Evolutionary conservation across 1,140 invertebrate species (phyloP), one percentile per base, ranked within the genome.

Genomic region (Pararge aegeria): DNA sequence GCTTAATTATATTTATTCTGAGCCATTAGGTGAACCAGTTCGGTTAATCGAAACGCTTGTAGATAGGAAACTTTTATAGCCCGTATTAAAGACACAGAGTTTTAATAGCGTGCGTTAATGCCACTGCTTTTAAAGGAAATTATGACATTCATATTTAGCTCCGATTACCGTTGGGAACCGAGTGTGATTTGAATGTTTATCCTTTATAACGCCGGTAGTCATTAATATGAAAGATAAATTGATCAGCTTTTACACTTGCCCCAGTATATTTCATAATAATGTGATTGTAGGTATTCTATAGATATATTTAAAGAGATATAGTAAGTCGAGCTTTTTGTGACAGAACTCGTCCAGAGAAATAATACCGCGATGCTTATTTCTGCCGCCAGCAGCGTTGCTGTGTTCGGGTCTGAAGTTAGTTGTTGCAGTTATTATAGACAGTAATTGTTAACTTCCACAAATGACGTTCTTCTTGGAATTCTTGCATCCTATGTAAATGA

Each of bases 1-100:
- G 75, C 73, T 81, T 84, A 84, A 85, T 85, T 83, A 83, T 85
- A 76, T 85, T 85, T 83, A 80, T 84, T 68, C 62, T 69, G 61
- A 76, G 62, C 72, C 80, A 84, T 87, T 83, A 82, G 78, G 57
- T 75, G 61, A 70, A 80, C 76, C 73, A 83, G 76, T 80, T 80
- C 62, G 49, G 67, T 77, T 80, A 83, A 82, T 81, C 72, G 73
- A 75, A 51, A 38, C 20, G 38, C 48, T 15, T 21, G 21, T 46
- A 44, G 29, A 62, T 56, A 62, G 60, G 38, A 62, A 62, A 55
- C 51, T 48, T 29, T 61, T 61, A 61, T 61, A 34, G 54, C 20
- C 48, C 34, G 34, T 19, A 55, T 50, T 61, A 61, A 61, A 61
- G 44, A 61, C 13, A 16, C 30, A 61, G 34, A 16, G 21, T 51